Base-by-base conservation (phyloP, 2,797 vertebrate genomes). In the Phylloscopus collybita region DNA sequence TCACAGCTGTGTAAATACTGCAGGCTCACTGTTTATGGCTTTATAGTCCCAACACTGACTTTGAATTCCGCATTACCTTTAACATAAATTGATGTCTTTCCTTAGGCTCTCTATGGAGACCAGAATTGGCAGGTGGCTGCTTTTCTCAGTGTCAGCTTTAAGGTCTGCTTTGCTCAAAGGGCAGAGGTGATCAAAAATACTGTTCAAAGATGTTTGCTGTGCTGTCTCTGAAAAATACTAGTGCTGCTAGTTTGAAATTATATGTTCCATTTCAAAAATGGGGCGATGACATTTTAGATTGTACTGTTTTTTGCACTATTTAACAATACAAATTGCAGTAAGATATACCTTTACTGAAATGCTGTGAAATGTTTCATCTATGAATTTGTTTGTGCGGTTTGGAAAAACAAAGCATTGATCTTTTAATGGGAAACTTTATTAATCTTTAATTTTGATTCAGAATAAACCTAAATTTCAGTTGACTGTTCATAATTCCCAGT, bases 1-100 rank as follows among this genome's bases (percentile, higher is more conserved):
- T 88, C 1, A 1, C 86, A 95, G 94, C 93, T 96, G 92, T 92
- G 79, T 95, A 93, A 93, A 95, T 74, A 96, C 47, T 38, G 11
- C 34, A 30, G 69, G 21, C 57, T 92, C 42, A 38, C 62, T 73
- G 42, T 86, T 94, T 34, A 62, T 80, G 69, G 53, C 78, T 86
- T 92, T 82, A 36, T 32, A 67, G 60, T 94, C 84, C 92, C 71
- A 80, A 30, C 42, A 53, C 78, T 85, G 83, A 86, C 67, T 92
- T 81, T 67, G 88, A 91, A 73, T 93, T 94, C 86, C 67, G 42
- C 23, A 8, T 73, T 89, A 57, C 80, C 27, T 92, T 64, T 81
- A 87, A 49, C 62, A 80, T 79, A 75, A 94, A 92, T 88, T 4
- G 70, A 69, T 91, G 70, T 40, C 51, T 93, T 90, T 88, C 83